Conservation (phyloP, 1,140 invertebrate genomes). For the Subanguina moxae region DNA sequence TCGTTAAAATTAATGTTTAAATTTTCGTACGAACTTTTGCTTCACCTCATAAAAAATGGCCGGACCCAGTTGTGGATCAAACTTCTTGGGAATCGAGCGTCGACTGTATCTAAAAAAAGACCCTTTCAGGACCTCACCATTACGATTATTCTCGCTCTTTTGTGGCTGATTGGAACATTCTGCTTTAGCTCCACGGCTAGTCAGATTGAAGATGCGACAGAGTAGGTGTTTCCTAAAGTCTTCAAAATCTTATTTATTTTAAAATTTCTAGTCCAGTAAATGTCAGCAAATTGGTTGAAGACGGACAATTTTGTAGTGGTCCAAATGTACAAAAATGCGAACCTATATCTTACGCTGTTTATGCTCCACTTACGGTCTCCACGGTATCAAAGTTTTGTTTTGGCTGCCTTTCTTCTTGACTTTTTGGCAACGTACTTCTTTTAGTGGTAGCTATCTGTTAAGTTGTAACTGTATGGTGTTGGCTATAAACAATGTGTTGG, state of each 20-base stretch:
- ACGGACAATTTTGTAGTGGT: conserved; percentile 20
- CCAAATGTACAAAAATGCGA: conserved; percentile 14
- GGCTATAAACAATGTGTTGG: too few relatives aligned
- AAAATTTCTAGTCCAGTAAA: conserved; percentile 17
- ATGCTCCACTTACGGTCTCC: conserved; percentile 29
- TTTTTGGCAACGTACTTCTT: too few relatives aligned
- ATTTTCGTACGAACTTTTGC: too few relatives aligned
- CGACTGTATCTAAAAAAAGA: too few relatives aligned
- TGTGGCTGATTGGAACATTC: conserved; percentile 45
- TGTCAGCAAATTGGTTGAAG: conserved; percentile 21
- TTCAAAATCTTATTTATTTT: conserved; percentile 35
- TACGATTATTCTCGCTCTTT: conserved; percentile 36
- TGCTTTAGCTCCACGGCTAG: conserved; percentile 34
- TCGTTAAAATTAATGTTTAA: too few relatives aligned
- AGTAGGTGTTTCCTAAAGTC: conserved; percentile 13
- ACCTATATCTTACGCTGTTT: conserved; percentile 20
- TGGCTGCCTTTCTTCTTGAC: too few relatives aligned
- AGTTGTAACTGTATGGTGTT: too few relatives aligned
- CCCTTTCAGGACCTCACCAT: conserved; percentile 47
- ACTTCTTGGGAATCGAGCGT: too few relatives aligned
- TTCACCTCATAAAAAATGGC: too few relatives aligned
- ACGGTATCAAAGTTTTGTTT: conserved; percentile 25
- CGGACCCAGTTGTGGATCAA: too few relatives aligned
- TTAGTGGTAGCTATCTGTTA: too few relatives aligned
- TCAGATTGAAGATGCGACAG: conserved; percentile 25